Evolutionary conservation across 2,797 vertebrate genomes (phyloP), one percentile per base, ranked within the genome.

Genomic region (Diceros bicornis): DNA sequence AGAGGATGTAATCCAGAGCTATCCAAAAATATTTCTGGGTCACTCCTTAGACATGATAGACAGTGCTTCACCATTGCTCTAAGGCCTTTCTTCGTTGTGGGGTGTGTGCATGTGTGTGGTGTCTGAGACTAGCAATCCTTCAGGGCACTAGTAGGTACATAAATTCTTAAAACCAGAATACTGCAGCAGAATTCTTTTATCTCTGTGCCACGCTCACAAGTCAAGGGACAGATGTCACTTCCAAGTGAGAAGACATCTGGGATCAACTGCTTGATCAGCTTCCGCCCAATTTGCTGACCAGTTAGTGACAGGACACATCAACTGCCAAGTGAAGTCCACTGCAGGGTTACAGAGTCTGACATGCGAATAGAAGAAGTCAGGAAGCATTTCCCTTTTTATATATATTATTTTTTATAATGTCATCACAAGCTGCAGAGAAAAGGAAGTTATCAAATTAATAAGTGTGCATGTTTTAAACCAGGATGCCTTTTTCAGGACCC

Each of bases 1-100:
- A n/a, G 71, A 93, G 23, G 50, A 44, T 87, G 11, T 90, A 93
- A 91, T 91, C 25, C 20, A n/a, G 12, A 95, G 34, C 17, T 62
- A 37, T 47, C 83, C 68, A 34, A 78, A 89, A 37, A 34, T 66
- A 75, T 83, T 91, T 82, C 74, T 87, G 50, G 69, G 27, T 84
- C 32, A 93, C 9, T 81, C 47, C 16, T 78, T 74, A 52, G 50
- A 78, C 2, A 50, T 7, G 16, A 3, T 14, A 59, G 66, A 59
- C 27, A 29, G 47, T 21, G 4, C 8, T 23, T 84, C 32, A 2
- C 4, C 16, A 41, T 6, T 64, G 5, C 64, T 78, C 7, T 69
- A 20, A 29, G 10, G 10, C 23, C 86, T 89, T 72, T 91, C 50
- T 66, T 52, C 27, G 8, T 13, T 7, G 23, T 44, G 57, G 18